These are phyloP conservation scores for Ophthalmolycus amberensis DNA, from an alignment of 2,113 vertebrate genomes.

Conservation along the genomic window DNA sequence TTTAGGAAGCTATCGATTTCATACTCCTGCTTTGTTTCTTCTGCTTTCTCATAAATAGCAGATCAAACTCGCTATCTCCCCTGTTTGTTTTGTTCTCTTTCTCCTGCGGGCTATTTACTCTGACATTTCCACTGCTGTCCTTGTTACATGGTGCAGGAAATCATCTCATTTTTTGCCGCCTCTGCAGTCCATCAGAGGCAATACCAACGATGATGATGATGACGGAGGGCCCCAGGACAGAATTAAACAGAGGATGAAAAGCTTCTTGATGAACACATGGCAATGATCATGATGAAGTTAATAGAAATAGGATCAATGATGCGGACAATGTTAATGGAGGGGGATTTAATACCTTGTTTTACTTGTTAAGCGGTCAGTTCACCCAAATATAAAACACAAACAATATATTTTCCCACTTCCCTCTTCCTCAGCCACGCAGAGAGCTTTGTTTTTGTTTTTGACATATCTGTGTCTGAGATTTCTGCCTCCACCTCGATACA, in stretches of 20 bases:
- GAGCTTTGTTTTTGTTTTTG: not conserved
- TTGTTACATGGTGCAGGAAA: slow-evolving; percentile 54
- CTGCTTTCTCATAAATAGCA: slow-evolving; percentile 76
- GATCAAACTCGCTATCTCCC: slow-evolving; percentile 67
- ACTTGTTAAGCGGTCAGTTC: not conserved
- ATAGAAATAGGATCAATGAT: not conserved
- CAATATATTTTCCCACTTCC: not conserved
- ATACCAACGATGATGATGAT: not conserved
- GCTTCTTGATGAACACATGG: slow-evolving; percentile 16
- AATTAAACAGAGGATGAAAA: not conserved
- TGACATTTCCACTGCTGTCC: slow-evolving; percentile 71
- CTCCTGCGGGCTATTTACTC: slow-evolving; percentile 71
- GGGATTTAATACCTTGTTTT: not conserved
- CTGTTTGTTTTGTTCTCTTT: slow-evolving; percentile 74
- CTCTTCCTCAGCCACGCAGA: not conserved
- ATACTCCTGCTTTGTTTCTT: slow-evolving; percentile 71
- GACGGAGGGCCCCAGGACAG: slow-evolving; percentile 32
- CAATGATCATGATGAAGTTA: slow-evolving; percentile 16
- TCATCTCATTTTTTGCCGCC: slow-evolving; percentile 51
- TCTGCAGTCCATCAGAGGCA: slow-evolving; percentile 38
- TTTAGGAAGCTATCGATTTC: slow-evolving; percentile 78
- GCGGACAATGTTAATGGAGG: slow-evolving; percentile 11
- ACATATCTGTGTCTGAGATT: not conserved
- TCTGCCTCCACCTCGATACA: not conserved
- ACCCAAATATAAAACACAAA: not conserved